Conservation (phyloP, 2,113 vertebrate species). For the Murina feae region DNA sequence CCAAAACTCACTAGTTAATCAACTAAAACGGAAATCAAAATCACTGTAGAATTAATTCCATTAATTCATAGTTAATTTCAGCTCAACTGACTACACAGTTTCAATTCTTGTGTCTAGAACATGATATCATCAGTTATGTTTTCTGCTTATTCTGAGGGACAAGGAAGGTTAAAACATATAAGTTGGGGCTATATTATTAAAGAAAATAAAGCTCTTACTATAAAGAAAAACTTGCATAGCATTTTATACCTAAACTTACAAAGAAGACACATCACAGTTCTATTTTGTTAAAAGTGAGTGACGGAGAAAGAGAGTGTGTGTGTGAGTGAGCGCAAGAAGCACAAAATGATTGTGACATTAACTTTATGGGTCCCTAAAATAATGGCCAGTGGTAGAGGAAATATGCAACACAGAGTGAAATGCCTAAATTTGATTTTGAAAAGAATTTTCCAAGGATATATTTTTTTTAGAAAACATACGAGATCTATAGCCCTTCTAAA, state of each 20-base stretch:
- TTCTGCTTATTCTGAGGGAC: slow-evolving; percentile 63
- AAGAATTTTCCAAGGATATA: slow-evolving; percentile 15
- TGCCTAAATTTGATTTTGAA: slow-evolving; percentile 58
- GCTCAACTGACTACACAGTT: slow-evolving; percentile 44
- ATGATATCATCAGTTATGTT: slow-evolving; percentile 59
- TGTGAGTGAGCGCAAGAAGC: neutral
- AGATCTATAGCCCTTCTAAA: slow-evolving; percentile 68
- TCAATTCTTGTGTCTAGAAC: slow-evolving; percentile 46
- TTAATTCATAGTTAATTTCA: slow-evolving; percentile 55
- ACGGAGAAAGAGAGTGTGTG: neutral
- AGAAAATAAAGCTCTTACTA: slow-evolving; percentile 73
- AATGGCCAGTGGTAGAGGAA: slow-evolving; percentile 63
- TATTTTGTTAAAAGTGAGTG: slow-evolving; percentile 60
- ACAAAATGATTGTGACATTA: slow-evolving; percentile 58
- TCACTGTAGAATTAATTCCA: slow-evolving; percentile 59
- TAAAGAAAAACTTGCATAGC: slow-evolving; percentile 79
- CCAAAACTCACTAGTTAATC: slow-evolving; percentile 15
- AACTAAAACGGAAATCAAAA: slow-evolving; percentile 26
- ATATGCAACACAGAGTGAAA: slow-evolving; percentile 67
- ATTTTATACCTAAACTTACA: slow-evolving; percentile 75
- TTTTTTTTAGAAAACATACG: slow-evolving; percentile 62
- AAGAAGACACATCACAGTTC: slow-evolving; percentile 75
- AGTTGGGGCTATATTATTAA: slow-evolving; percentile 58
- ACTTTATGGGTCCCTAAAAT: slow-evolving; percentile 66
- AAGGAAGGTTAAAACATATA: slow-evolving; percentile 57